Evolutionary conservation across 1,140 invertebrate species (phyloP).

Genomic region (Pseudomyrmex flavicornis): DNA sequence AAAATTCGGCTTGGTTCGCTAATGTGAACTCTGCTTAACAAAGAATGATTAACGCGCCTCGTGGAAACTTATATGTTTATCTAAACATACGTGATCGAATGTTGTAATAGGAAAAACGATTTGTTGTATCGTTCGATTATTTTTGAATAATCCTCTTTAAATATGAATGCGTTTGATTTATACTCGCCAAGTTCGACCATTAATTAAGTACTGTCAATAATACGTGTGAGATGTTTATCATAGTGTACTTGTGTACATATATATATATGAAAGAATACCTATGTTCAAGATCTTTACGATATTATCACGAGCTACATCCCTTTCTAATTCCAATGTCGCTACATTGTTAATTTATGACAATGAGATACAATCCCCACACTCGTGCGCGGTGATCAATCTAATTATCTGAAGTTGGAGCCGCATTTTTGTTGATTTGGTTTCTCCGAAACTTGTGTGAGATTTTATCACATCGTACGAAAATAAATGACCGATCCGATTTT

Average conservation of each 20-base stretch:
- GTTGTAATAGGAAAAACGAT: neutral
- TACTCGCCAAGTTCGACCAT: neutral
- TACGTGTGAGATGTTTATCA: neutral
- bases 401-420: neutral
- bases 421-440: neutral
- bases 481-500: neutral
- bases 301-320: slow-evolving; percentile 3
- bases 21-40: neutral
- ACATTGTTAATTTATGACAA: slow-evolving; percentile 12
- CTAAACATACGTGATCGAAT: slow-evolving; percentile 4
- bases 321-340: slow-evolving; percentile 17
- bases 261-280: neutral
- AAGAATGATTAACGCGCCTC: neutral
- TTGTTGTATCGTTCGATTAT: neutral
- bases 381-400: neutral
- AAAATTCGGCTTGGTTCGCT: no score
- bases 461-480: neutral
- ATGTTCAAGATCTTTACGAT: neutral
- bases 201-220: slow-evolving; percentile 13
- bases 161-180: slow-evolving; percentile 19
- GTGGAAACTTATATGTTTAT: slow-evolving; percentile 5
- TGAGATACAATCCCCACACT: neutral
- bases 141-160: slow-evolving; percentile 8
- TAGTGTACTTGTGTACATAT: neutral
- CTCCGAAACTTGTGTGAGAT: neutral